These are phyloP conservation scores for Anaspis maculata DNA, from an alignment of 2,888 invertebrate species.

Conservation along the genomic window DNA sequence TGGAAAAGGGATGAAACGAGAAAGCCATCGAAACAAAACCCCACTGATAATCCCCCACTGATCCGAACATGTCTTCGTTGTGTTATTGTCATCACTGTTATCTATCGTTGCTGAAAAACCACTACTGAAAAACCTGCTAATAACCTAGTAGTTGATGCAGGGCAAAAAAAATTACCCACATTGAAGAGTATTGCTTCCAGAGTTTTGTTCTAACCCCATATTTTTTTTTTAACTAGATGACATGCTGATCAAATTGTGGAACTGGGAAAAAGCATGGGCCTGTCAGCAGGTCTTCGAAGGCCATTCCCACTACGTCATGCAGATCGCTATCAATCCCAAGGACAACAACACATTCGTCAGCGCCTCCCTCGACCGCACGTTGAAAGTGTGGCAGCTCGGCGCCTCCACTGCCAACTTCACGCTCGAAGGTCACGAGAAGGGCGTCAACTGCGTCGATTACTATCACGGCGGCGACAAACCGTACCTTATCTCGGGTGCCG, in stretches of 20 bases:
- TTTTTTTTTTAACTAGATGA: no score
- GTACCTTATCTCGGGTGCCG: conserved; percentile 96
- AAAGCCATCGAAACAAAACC: no score
- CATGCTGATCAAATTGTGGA: conserved; percentile 97
- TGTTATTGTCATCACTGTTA: no score
- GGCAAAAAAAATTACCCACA: no score
- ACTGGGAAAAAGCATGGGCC: conserved; percentile 98
- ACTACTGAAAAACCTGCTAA: no score
- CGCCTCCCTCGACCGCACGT: conserved; percentile 94
- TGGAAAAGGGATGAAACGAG: no score
- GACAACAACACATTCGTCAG: conserved; percentile 99
- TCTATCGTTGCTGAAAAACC: no score
- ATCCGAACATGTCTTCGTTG: no score
- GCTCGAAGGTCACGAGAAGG: conserved; percentile 95
- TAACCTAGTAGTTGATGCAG: no score
- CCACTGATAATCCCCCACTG: no score
- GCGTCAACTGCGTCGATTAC: conserved; percentile 98
- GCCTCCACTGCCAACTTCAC: conserved; percentile 97
- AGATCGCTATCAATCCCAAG: conserved; percentile 98
- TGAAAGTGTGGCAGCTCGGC: conserved; percentile 98
- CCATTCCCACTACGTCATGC: conserved; percentile 99
- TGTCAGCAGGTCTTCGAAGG: conserved; percentile 99
- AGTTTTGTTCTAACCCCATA: no score
- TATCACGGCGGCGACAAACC: conserved; percentile 98
- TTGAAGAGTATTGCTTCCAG: no score